These are phyloP conservation scores for Scomber colias DNA, from an alignment of 2,113 vertebrate genomes.

Conservation along the genomic window DNA sequence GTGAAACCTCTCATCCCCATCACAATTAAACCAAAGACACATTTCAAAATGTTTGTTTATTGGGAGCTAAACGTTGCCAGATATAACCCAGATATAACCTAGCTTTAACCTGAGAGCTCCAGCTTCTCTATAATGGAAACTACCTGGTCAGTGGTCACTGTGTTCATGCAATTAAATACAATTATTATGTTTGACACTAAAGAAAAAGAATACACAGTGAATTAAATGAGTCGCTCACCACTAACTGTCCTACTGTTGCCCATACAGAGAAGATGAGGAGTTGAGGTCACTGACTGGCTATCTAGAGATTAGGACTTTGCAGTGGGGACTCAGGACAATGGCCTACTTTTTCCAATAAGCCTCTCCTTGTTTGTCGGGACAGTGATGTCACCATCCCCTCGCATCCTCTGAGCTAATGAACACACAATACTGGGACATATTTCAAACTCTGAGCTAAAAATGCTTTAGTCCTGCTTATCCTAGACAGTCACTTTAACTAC, in stretches of 20 bases:
- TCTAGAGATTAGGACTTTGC: conserved; percentile 39
- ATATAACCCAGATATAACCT: too few relatives aligned
- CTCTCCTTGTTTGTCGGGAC: conserved; percentile 41
- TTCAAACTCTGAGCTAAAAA: background rate
- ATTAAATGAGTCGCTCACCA: background rate
- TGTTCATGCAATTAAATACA: background rate
- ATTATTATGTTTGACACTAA: background rate
- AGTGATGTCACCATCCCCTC: conserved; percentile 9
- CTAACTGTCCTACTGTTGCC: background rate
- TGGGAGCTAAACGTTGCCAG: background rate
- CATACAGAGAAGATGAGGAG: background rate
- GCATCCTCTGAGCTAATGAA: conserved; percentile 5
- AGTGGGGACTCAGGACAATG: conserved; percentile 35
- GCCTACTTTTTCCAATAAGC: conserved; percentile 54
- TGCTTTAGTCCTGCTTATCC: background rate
- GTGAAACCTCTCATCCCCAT: too few relatives aligned
- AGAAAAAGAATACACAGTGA: background rate
- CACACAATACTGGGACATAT: background rate
- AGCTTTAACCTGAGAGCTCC: too few relatives aligned
- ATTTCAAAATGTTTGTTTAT: background rate
- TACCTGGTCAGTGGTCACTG: background rate
- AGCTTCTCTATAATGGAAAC: background rate
- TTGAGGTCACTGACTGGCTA: conserved; percentile 32
- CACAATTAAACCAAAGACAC: background rate
- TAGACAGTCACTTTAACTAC: background rate